Conservation (phyloP, 1,140 invertebrate species). For the Drosophila malerkotliana region DNA sequence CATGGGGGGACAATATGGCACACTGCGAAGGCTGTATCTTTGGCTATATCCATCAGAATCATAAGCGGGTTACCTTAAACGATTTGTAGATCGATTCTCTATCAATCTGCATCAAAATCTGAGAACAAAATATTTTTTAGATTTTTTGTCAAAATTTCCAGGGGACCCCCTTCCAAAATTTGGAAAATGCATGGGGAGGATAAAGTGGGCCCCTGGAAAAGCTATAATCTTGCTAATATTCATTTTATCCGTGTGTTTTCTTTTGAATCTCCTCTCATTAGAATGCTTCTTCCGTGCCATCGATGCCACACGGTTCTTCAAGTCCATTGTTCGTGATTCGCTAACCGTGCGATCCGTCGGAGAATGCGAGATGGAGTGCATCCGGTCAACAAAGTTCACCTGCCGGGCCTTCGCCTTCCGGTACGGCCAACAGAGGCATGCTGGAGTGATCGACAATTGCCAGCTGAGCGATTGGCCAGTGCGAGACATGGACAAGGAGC, state of each 20-base stretch:
- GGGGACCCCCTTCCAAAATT: too few relatives aligned
- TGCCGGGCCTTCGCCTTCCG: constrained; percentile 91
- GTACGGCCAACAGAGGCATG: constrained; percentile 87
- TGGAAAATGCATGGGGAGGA: too few relatives aligned
- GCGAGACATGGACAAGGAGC: constrained; percentile 86
- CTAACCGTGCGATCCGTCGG: constrained; percentile 88
- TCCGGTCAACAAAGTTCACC: constrained; percentile 88
- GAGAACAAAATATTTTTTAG: too few relatives aligned
- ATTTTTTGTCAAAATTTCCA: too few relatives aligned
- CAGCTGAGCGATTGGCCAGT: constrained; percentile 89
- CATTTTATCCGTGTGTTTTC: neutral
- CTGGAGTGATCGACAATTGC: constrained; percentile 88
- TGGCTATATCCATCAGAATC: too few relatives aligned
- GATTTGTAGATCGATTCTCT: too few relatives aligned
- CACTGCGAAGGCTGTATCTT: too few relatives aligned
- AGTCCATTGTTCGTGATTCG: constrained; percentile 86
- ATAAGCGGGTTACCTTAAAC: too few relatives aligned
- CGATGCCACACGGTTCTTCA: constrained; percentile 88
- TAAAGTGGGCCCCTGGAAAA: too few relatives aligned
- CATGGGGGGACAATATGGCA: too few relatives aligned
- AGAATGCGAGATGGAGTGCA: constrained; percentile 90
- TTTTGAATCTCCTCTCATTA: constrained; percentile 59
- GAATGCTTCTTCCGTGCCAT: constrained; percentile 92
- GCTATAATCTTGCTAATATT: too few relatives aligned
- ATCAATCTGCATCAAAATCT: too few relatives aligned